phyloP scores from a whole-genome alignment of 35 echinoderm and acorn worm genomes.

The Anneissia japonica region DNA sequence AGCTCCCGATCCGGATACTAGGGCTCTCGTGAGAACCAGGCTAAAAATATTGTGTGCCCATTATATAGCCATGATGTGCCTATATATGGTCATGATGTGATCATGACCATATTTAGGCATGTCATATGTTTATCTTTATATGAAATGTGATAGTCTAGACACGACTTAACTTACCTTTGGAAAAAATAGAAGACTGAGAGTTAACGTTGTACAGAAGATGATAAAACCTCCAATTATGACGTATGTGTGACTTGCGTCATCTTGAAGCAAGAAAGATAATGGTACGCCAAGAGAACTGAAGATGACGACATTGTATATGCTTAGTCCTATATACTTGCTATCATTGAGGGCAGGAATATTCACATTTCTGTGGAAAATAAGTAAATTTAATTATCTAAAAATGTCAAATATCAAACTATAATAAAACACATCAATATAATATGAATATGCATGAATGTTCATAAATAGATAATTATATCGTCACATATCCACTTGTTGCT shows the following conservation, averaged over 20 bases:
- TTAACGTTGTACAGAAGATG: constrained; percentile 92
- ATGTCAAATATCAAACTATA: not conserved
- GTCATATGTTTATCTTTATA: too few species aligned
- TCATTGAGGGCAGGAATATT: constrained; percentile 93
- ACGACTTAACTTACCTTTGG: constrained; percentile 96
- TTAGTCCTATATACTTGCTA: constrained; percentile 80
- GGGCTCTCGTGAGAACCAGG: too few species aligned
- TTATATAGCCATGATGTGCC: too few species aligned
- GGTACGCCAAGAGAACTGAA: constrained; percentile 91
- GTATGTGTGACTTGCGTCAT: constrained; percentile 71
- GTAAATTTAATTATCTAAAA: not conserved
- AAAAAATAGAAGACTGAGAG: constrained; percentile 80
- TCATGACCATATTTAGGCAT: too few species aligned
- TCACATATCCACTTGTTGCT: not conserved
- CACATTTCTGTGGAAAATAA: constrained; percentile 56
- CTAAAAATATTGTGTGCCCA: too few species aligned
- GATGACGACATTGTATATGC: constrained; percentile 94
- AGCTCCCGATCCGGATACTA: too few species aligned
- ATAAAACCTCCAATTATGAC: constrained; percentile 67
- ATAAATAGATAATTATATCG: not conserved
- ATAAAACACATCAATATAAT: not conserved
- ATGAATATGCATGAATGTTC: not conserved
- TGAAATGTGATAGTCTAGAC: too few species aligned
- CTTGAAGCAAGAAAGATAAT: constrained; percentile 65
- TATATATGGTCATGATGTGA: too few species aligned